Evolutionary conservation across 2,797 vertebrate genomes (phyloP).

Genomic region (Enteromius argenteus): DNA sequence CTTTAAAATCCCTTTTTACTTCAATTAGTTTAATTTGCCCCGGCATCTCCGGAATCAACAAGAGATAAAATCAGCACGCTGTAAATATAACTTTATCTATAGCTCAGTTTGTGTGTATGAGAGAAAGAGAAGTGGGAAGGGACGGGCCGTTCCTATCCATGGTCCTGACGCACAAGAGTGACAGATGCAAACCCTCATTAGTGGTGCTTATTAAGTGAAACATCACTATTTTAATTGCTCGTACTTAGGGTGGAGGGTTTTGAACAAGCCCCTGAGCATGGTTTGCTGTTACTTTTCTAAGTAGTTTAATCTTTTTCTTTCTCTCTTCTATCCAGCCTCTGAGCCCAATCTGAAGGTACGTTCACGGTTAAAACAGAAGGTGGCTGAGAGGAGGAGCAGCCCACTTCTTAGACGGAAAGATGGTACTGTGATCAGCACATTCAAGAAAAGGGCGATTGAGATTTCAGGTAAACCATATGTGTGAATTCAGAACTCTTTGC

Average conservation of each 20-base stretch:
- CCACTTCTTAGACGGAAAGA: conserved; percentile 85
- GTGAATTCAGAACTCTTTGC: not conserved
- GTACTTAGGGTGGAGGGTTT: not conserved
- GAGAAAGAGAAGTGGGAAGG: not conserved
- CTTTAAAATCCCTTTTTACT: conserved; percentile 40
- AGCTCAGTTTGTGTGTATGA: not conserved
- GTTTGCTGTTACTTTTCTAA: not conserved
- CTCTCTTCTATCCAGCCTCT: conserved; percentile 73
- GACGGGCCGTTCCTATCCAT: conserved; percentile 49
- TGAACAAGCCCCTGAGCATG: not conserved
- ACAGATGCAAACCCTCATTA: conserved; percentile 24
- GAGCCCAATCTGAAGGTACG: conserved; percentile 89
- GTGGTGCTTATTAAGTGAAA: not conserved
- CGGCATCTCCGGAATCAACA: conserved; percentile 38
- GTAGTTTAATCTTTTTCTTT: not conserved
- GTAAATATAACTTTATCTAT: conserved; percentile 16
- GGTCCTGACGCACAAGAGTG: conserved; percentile 46
- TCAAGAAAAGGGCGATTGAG: conserved; percentile 85
- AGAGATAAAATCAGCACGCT: conserved; percentile 14
- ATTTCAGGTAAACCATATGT: conserved; percentile 75
- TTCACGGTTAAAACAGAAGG: conserved; percentile 89
- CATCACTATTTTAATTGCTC: not conserved
- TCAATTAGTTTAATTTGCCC: conserved; percentile 46
- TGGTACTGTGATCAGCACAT: conserved; percentile 86
- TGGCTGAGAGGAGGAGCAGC: conserved; percentile 85